Conservation (phyloP, 1,140 invertebrate species). For the Chrysomallon squamiferum region DNA sequence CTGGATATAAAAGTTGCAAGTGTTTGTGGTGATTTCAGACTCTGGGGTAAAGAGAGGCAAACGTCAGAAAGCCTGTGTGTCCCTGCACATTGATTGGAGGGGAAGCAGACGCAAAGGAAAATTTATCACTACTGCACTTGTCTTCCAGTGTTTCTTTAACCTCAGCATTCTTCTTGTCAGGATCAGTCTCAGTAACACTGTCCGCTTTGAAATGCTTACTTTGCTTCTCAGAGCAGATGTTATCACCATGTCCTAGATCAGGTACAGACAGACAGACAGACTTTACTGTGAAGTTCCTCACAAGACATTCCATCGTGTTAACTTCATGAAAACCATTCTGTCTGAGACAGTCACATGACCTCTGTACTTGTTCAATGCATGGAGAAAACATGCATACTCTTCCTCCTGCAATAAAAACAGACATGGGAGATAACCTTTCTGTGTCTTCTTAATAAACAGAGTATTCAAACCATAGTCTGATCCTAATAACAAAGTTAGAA, state of each 20-base stretch:
- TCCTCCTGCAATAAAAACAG: slow-evolving; percentile 72
- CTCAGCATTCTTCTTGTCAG: background rate
- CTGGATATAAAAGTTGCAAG: no score
- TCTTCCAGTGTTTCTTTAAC: background rate
- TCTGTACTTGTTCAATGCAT: slow-evolving; percentile 97
- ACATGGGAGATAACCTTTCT: background rate
- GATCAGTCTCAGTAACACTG: background rate
- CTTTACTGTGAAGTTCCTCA: slow-evolving; percentile 81
- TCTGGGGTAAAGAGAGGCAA: slow-evolving; percentile 75
- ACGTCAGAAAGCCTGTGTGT: slow-evolving; percentile 94
- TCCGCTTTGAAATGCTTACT: background rate
- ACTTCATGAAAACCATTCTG: slow-evolving; percentile 82
- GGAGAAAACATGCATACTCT: slow-evolving; percentile 96
- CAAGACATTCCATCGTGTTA: slow-evolving; percentile 85
- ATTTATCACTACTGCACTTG: slow-evolving; percentile 23
- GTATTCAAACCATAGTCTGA: no score
- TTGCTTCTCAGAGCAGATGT: background rate
- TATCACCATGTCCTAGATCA: slow-evolving; percentile 35
- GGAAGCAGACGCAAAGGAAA: slow-evolving; percentile 71
- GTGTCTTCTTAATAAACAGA: background rate
- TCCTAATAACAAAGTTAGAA: no score
- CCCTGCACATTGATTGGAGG: slow-evolving; percentile 78
- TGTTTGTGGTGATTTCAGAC: no score
- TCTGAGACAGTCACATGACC: slow-evolving; percentile 76
- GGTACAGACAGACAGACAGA: slow-evolving; percentile 72